phyloP scores from a whole-genome alignment of 2,888 invertebrate species.

The Dendrolimus pini region DNA sequence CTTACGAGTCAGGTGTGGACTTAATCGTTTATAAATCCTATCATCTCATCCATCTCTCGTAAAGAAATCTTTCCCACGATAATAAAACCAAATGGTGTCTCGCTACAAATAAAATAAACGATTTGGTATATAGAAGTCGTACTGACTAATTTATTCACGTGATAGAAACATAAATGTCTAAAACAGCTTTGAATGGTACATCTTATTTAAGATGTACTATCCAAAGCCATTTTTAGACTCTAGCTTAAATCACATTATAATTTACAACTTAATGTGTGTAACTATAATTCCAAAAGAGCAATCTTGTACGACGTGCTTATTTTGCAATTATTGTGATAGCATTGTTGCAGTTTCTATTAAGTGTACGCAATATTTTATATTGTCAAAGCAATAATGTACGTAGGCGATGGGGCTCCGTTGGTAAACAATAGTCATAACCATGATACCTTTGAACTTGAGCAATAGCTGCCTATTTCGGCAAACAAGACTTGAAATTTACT shows the following conservation, averaged over 20 bases:
- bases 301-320: slow-evolving; percentile 16
- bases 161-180: neutral
- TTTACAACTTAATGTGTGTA: neutral
- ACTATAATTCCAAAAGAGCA: slow-evolving; percentile 5
- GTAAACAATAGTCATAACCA: slow-evolving; percentile 22
- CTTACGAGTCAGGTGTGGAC: slow-evolving; percentile 49
- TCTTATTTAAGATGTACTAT: neutral
- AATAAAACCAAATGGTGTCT: slow-evolving; percentile 13
- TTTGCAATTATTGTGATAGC: slow-evolving; percentile 20
- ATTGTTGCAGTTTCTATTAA: slow-evolving; percentile 26
- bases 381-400: slow-evolving; percentile 18
- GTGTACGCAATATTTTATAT: slow-evolving; percentile 24
- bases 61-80: slow-evolving; percentile 51
- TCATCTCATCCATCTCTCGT: slow-evolving; percentile 28
- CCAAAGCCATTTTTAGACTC: neutral
- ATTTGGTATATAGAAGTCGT: neutral
- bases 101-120: neutral
- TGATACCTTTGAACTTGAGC: slow-evolving; percentile 42
- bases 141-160: neutral
- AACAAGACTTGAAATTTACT: neutral
- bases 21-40: slow-evolving; percentile 33
- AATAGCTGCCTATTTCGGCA: slow-evolving; percentile 18
- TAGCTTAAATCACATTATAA: neutral
- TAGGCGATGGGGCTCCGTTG: slow-evolving; percentile 22
- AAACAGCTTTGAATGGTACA: no score